phyloP scores from a whole-genome alignment of 1,140 invertebrate species.

The Aphelenchoides besseyi region DNA sequence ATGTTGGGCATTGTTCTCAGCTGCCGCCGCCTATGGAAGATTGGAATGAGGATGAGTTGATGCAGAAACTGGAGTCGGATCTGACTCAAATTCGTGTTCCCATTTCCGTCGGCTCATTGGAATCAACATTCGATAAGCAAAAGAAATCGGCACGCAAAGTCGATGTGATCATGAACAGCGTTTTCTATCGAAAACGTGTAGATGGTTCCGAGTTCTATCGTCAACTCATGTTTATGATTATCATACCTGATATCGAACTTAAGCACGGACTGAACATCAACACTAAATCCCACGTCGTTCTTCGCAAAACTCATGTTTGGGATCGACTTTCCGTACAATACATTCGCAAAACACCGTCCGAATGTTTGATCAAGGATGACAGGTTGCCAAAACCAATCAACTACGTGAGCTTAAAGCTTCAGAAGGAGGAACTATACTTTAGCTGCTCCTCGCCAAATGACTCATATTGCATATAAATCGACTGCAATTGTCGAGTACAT shows the following conservation, averaged over 20 bases:
- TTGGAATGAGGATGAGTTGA: slow-evolving; percentile 14
- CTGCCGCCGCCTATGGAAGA: slow-evolving; percentile 20
- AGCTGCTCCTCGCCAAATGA: no score
- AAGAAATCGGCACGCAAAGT: slow-evolving; percentile 3
- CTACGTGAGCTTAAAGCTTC: no score
- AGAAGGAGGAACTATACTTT: no score
- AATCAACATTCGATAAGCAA: not conserved
- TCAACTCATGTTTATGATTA: slow-evolving; percentile 15
- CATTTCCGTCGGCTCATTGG: slow-evolving; percentile 5
- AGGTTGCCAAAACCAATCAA: not conserved
- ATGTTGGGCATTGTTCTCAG: slow-evolving; percentile 5
- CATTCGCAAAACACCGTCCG: slow-evolving; percentile 6
- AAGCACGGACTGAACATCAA: slow-evolving; percentile 4
- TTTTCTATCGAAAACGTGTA: slow-evolving; percentile 11
- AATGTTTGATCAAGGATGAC: slow-evolving; percentile 17
- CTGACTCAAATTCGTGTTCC: slow-evolving; percentile 10
- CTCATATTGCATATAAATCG: no score
- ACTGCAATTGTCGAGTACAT: no score
- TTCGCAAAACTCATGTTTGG: slow-evolving; percentile 9
- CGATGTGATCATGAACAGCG: slow-evolving; percentile 13
- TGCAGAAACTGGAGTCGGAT: slow-evolving; percentile 18
- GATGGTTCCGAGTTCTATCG: slow-evolving; percentile 19
- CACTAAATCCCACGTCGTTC: not conserved
- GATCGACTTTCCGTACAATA: not conserved
- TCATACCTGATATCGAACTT: slow-evolving; percentile 4